phyloP scores from a whole-genome alignment of 64 coral and sea anemone species.

The Hydrozoanthus tunicans region DNA sequence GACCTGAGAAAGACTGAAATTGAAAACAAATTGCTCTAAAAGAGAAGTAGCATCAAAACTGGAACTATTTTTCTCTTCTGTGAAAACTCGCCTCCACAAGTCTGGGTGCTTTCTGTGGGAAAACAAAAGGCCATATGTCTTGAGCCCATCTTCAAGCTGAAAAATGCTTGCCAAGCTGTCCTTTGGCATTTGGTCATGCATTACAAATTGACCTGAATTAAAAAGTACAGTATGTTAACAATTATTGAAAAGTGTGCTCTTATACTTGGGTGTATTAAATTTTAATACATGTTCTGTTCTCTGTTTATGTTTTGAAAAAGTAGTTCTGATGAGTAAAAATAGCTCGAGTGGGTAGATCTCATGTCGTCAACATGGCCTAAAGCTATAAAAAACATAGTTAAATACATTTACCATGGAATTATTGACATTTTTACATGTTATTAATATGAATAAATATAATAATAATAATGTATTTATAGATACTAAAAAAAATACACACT shows the following conservation, averaged over 20 bases:
- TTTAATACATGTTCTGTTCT: not conserved
- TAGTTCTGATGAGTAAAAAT: not conserved
- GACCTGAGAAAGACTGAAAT: slow-evolving; percentile 66
- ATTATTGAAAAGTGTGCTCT: slow-evolving; percentile 14
- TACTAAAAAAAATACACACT: no score
- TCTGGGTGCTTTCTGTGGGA: slow-evolving; percentile 48
- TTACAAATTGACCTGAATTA: slow-evolving; percentile 69
- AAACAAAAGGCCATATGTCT: slow-evolving; percentile 62
- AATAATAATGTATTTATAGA: no score
- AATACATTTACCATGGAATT: slow-evolving; percentile 7
- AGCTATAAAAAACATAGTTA: slow-evolving; percentile 1
- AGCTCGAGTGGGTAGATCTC: not conserved
- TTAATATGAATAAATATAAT: not conserved
- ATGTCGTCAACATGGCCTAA: not conserved
- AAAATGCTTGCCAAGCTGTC: slow-evolving; percentile 52
- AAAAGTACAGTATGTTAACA: slow-evolving; percentile 39
- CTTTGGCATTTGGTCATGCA: slow-evolving; percentile 61
- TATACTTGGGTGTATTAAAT: slow-evolving; percentile 37
- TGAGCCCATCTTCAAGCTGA: slow-evolving; percentile 67
- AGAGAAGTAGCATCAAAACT: slow-evolving; percentile 59
- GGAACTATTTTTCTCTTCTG: slow-evolving; percentile 22
- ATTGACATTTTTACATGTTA: slow-evolving; percentile 37
- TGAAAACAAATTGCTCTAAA: slow-evolving; percentile 32
- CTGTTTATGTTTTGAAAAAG: slow-evolving; percentile 12
- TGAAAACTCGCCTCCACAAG: slow-evolving; percentile 62